Conservation (phyloP, 1,140 invertebrate genomes). For the Branchinecta lynchi region DNA sequence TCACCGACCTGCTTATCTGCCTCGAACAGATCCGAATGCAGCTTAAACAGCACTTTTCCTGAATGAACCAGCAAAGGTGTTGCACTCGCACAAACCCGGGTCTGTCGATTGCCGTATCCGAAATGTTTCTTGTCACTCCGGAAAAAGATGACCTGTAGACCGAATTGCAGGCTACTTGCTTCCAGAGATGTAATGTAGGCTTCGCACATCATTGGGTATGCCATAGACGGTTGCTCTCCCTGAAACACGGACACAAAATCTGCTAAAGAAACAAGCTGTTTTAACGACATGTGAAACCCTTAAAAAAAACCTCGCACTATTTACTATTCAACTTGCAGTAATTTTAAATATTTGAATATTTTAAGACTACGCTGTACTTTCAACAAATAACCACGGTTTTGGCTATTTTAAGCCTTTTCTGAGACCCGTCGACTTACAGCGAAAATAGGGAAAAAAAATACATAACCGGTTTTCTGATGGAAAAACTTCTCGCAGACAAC, state of each 20-base stretch:
- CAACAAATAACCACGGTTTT: too few relatives aligned
- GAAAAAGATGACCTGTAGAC: conserved; percentile 22
- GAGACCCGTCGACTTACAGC: too few relatives aligned
- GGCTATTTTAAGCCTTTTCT: too few relatives aligned
- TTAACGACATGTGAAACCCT: too few relatives aligned
- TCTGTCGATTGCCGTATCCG: conserved; percentile 24
- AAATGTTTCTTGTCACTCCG: conserved; percentile 26
- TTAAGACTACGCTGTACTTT: too few relatives aligned
- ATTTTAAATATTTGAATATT: too few relatives aligned
- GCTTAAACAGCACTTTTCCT: conserved; percentile 24
- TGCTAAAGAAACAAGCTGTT: too few relatives aligned
- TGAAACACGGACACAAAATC: not conserved
- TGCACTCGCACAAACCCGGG: conserved; percentile 26
- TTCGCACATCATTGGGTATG: not conserved
- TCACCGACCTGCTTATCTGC: conserved; percentile 28
- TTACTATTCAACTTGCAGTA: too few relatives aligned
- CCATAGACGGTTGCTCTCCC: not conserved
- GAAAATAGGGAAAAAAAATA: too few relatives aligned
- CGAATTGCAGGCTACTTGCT: not conserved
- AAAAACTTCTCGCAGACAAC: too few relatives aligned
- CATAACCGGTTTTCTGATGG: too few relatives aligned
- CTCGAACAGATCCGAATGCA: conserved; percentile 28
- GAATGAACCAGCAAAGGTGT: conserved; percentile 28
- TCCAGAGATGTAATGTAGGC: not conserved
- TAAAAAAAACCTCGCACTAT: too few relatives aligned